Conservation (phyloP, 2,797 vertebrate genomes). For the Mormyrus proboscirostris region DNA sequence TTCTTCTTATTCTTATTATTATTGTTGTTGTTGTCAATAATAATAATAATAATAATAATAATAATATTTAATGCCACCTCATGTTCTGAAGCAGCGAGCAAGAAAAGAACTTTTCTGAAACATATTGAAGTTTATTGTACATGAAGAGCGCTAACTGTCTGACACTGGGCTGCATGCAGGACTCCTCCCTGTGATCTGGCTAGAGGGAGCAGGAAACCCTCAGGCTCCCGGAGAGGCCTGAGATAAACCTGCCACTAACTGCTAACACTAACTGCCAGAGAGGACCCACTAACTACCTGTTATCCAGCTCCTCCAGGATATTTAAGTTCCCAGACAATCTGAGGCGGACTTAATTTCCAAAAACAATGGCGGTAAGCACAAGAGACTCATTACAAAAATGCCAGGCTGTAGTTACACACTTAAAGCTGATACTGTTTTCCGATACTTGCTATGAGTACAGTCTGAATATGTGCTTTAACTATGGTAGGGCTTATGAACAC, state of each 20-base stretch:
- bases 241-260: not conserved
- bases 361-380: not conserved
- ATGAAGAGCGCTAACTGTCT: not conserved
- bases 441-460: not conserved
- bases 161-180: not conserved
- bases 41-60: not conserved
- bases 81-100: not conserved
- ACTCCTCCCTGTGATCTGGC: not conserved
- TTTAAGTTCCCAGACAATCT: not conserved
- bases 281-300: not conserved
- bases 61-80: not conserved
- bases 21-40: not conserved
- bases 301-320: not conserved
- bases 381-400: not conserved
- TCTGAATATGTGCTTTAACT: not conserved
- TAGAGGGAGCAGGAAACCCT: not conserved
- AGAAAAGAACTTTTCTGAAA: not conserved
- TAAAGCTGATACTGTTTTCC: not conserved
- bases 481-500: not conserved
- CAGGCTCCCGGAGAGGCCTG: not conserved
- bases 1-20: not conserved
- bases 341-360: not conserved
- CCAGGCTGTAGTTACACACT: constrained; percentile 35
- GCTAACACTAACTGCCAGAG: not conserved
- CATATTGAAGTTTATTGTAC: not conserved